A percentile compares a stretch with the other conserved stretches of the same genome.
Conservation (phyloP, 2,888 invertebrate genomes). For the Trachelus troglodyta region DNA sequence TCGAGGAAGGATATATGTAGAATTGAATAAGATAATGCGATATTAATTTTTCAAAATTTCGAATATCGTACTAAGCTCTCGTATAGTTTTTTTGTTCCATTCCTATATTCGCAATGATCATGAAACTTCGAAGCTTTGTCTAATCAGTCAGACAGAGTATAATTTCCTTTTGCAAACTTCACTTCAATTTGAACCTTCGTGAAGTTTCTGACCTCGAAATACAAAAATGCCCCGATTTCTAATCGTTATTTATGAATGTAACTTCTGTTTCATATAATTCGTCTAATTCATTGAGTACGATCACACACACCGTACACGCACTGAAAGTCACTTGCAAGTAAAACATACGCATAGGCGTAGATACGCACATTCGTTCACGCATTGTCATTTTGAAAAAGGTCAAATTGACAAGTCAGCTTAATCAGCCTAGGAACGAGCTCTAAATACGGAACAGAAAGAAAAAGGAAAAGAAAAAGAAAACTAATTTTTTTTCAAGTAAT, state of each 20-base stretch:
- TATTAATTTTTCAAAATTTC: neutral
- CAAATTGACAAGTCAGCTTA: conserved; percentile 18
- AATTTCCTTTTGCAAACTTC: too few species aligned
- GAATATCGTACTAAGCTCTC: too few species aligned
- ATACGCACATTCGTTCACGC: neutral
- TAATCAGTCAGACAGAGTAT: too few species aligned
- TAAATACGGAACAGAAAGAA: neutral
- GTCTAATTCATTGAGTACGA: neutral
- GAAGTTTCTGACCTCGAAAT: neutral
- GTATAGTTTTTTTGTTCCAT: too few species aligned
- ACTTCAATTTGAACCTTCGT: too few species aligned
- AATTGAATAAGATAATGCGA: neutral
- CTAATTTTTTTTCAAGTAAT: neutral
- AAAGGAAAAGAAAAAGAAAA: neutral
- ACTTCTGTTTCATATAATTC: neutral
- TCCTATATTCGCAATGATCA: too few species aligned
- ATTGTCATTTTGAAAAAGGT: conserved; percentile 12
- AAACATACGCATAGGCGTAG: too few species aligned
- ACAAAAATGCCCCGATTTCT: neutral
- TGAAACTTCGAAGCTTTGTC: too few species aligned
- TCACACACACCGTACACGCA: neutral
- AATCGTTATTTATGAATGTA: neutral
- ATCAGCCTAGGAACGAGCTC: conserved; percentile 7
- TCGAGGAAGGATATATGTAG: neutral
- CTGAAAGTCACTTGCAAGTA: too few species aligned